These are phyloP conservation scores for Noctua janthina DNA, from an alignment of 2,888 invertebrate species.

Conservation along the genomic window DNA sequence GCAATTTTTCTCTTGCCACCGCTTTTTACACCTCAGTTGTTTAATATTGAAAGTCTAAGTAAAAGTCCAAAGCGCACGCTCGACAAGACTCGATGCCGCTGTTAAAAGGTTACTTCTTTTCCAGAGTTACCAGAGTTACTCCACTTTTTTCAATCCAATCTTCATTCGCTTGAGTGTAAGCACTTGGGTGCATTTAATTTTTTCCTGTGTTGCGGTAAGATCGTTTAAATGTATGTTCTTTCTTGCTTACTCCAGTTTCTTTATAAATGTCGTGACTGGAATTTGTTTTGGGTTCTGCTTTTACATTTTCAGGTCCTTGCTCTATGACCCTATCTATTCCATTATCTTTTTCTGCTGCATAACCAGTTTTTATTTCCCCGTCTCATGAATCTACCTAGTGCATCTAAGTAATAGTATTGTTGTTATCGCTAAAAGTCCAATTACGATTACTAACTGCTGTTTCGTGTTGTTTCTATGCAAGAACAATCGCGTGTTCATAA, in stretches of 20 bases:
- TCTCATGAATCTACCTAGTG: slow-evolving; percentile 29
- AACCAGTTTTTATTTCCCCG: slow-evolving; percentile 16
- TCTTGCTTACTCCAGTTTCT: slow-evolving; percentile 9
- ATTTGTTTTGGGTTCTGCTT: neutral
- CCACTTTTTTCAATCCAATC: slow-evolving; percentile 61
- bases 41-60: slow-evolving; percentile 50
- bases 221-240: slow-evolving; percentile 24
- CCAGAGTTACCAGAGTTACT: slow-evolving; percentile 41
- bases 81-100: slow-evolving; percentile 47
- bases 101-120: slow-evolving; percentile 52
- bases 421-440: slow-evolving; percentile 49
- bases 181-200: slow-evolving; percentile 57
- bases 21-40: slow-evolving; percentile 25
- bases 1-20: slow-evolving; percentile 26
- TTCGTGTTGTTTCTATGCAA: slow-evolving; percentile 57
- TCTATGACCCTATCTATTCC: neutral
- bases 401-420: slow-evolving; percentile 33
- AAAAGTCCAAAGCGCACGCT: slow-evolving; percentile 50
- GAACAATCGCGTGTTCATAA: slow-evolving; percentile 52
- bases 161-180: slow-evolving; percentile 59
- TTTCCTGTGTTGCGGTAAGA: slow-evolving; percentile 29
- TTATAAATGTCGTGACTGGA: neutral
- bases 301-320: neutral
- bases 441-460: slow-evolving; percentile 49
- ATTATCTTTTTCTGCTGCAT: neutral